Evolutionary conservation across 2,113 vertebrate genomes (phyloP).

Genomic region (Cichladusa arquata): DNA sequence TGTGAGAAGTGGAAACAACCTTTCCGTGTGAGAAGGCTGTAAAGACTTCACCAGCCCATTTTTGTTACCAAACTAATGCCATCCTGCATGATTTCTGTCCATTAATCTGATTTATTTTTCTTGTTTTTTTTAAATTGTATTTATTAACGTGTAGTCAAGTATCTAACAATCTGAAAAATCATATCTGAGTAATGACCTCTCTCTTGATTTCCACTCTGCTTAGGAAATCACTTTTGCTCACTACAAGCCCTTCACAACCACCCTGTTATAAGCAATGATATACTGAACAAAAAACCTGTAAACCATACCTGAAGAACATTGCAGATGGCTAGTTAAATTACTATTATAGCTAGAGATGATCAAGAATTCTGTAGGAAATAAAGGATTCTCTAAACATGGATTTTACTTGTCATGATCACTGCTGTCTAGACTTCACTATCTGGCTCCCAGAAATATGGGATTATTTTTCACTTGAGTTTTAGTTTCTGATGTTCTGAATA

Average conservation of each 20-base stretch:
- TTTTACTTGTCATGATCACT: not conserved
- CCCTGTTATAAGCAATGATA: not conserved
- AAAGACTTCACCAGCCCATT: not conserved
- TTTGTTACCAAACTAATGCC: not conserved
- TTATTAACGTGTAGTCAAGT: not conserved
- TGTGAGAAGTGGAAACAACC: not conserved
- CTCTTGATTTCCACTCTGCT: not conserved
- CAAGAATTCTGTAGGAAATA: not conserved
- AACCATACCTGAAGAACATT: not conserved
- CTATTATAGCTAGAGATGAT: not conserved
- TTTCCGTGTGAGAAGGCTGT: not conserved
- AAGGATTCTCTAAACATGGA: not conserved
- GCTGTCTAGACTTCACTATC: not conserved
- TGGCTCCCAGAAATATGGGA: accelerated
- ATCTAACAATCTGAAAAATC: not conserved
- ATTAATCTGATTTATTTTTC: not conserved
- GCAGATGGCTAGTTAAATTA: not conserved
- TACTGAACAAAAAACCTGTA: not conserved
- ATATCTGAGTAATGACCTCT: not conserved
- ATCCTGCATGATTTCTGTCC: not conserved
- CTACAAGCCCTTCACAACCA: not conserved
- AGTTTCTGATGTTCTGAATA: not conserved
- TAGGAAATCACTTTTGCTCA: not conserved
- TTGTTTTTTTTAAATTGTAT: not conserved
- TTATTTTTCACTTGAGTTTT: not conserved